A percentile compares a stretch with the other conserved stretches of the same genome.
phyloP scores from a whole-genome alignment of 1,140 invertebrate species.

The Drosophila seguyi region DNA sequence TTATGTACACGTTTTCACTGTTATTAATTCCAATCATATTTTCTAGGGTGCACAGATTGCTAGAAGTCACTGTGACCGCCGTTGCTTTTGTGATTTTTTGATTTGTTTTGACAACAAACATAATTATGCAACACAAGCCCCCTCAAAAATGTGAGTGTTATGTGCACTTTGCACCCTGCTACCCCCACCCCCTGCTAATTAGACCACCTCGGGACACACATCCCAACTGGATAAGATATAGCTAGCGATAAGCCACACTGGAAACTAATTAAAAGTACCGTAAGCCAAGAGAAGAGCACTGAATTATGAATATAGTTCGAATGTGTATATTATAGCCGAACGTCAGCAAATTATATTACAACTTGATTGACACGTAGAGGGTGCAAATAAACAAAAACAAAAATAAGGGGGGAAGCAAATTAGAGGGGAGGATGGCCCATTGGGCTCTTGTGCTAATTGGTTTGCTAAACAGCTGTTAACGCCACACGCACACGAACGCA shows the following conservation, averaged over 20 bases:
- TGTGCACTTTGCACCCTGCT: constrained; percentile 25
- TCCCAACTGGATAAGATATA: constrained; percentile 43
- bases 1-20: not conserved
- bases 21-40: not conserved
- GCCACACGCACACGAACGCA: constrained; percentile 24
- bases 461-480: constrained; percentile 56
- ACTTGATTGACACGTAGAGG: constrained; percentile 36
- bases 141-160: not conserved
- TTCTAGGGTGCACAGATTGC: not conserved
- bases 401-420: not conserved
- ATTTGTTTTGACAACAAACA: constrained; percentile 39
- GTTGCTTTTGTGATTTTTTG: constrained; percentile 5
- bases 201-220: constrained; percentile 10
- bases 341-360: constrained; percentile 20
- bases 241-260: not conserved
- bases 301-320: not conserved
- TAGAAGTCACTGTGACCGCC: constrained; percentile 2
- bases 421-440: not conserved
- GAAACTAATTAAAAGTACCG: constrained; percentile 3
- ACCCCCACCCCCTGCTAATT: not conserved
- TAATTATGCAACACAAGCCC: constrained; percentile 34
- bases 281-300: no score
- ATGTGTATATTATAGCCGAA: not conserved
- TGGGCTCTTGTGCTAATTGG: constrained; percentile 40
- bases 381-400: constrained; percentile 18